Evolutionary conservation across 2,797 vertebrate species (phyloP).

Genomic region (Sebastes hopkinsi): DNA sequence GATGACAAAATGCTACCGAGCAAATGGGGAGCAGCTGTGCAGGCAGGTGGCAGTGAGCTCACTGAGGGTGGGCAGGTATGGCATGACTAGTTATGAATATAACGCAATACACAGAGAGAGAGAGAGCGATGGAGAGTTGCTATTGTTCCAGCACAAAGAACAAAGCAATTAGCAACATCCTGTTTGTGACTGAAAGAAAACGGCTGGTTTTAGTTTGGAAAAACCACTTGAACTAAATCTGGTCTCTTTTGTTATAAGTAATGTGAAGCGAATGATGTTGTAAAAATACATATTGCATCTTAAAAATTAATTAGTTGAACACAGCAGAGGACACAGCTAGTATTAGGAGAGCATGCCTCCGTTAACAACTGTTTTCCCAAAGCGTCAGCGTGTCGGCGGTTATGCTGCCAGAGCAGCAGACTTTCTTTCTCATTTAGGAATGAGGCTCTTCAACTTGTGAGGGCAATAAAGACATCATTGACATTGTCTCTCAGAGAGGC

Average conservation of each 20-base stretch:
- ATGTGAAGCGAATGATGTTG: conserved; percentile 3
- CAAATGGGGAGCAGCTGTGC: background rate
- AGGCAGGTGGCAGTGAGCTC: background rate
- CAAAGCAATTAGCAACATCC: conserved; percentile 49
- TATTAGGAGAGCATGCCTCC: background rate
- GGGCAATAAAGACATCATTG: conserved; percentile 39
- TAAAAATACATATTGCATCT: background rate
- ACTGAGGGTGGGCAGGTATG: background rate
- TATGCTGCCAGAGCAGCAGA: background rate
- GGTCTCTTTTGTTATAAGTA: conserved; percentile 16
- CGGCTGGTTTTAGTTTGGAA: background rate
- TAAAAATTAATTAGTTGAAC: background rate
- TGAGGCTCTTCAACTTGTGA: conserved; percentile 9
- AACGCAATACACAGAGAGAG: background rate
- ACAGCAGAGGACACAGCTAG: background rate
- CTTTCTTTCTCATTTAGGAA: conserved; percentile 13
- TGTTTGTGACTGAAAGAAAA: conserved; percentile 40
- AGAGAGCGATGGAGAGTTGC: background rate
- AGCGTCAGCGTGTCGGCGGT: background rate
- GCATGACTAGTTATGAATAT: background rate
- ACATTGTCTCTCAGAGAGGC: conserved; percentile 21
- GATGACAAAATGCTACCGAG: background rate
- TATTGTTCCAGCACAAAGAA: conserved; percentile 42
- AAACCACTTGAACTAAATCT: background rate
- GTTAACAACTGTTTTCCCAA: background rate